Base-by-base conservation (phyloP, 2,797 vertebrate species). In the Sciurus carolinensis region DNA sequence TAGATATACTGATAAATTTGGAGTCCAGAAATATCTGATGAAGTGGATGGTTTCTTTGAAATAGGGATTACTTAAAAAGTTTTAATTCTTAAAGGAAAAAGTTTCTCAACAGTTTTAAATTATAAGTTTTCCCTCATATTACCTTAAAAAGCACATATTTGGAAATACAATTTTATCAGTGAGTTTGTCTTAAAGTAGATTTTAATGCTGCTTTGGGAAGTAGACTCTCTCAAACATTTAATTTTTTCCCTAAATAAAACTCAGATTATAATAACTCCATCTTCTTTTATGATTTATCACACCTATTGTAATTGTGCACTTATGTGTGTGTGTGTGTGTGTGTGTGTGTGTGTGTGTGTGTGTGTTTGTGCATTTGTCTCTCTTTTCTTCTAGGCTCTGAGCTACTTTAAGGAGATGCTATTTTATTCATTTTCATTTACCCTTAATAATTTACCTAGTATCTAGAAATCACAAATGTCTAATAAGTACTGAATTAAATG, bases 51-150 rank as follows among this genome's bases (percentile, higher is more conserved):
- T 36, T 87, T 92, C 30, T 88, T 91, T 85, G 83, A 82, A 81
- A 64, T 9, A 80, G 1, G 9, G 0, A 64, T 91, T 13, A 72
- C 13, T 20, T 50, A 20, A 52, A 80, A 88, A 80, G 86, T 89
- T 52, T 87, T 64, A 57, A 26, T 90, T 95, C 91, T 86, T 69
- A 79, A 89, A 44, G 9, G 92, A n/a, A 76, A 57, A 64, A 66
- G 20, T 1, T 44, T 94, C 14, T 76, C 39, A 87, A 77, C 14
- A 82, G 67, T 88, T 89, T 91, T 59, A n/a, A 57, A 36, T 93
- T 89, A 64, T 14, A 79, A n/a, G n/a, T 54, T 73, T 79, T 83
- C 26, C 15, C 22, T 91, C 86, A 9, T 62, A 59, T 87, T 80
- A 69, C 7, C 28, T 72, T 76, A 20, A 54, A 73, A 79, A 82